Base-by-base conservation (phyloP, 2,113 vertebrate genomes). In the Aramus guarauna region DNA sequence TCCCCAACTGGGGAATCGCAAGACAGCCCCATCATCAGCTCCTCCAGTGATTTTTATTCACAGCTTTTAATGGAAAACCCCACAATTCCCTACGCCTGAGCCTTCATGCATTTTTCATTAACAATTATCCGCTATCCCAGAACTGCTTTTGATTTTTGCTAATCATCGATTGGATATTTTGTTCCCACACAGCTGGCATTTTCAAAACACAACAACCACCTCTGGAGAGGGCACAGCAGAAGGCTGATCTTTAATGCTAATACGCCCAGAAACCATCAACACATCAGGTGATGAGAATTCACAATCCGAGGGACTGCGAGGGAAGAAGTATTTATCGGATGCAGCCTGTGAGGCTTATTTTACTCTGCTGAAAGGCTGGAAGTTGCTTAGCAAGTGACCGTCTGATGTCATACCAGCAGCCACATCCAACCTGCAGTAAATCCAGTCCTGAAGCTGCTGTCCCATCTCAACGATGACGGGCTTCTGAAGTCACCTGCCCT, bases 41-140 rank as follows among this genome's bases (percentile, higher is more conserved):
- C 78, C 85, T 66, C 76, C 84, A 58, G 84, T 72, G 69, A 79
- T 88, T 88, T 96, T 92, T 92, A 91, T 95, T 97, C 91, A 94
- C 86, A 95, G 94, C 58, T 97, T 96, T 95, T 97, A 95, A 97
- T 87, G 95, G 97, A 86, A 95, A 95, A 66, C 30, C 84, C 94
- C 95, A 94, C 91, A 82, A 82, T 95, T 92, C 95, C 92, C 96
- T 66, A 58, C 1, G 71, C 91, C 53, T 23, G 77, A 91, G 66
- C 73, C 95, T 79, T 94, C 95, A 95, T 97, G 95, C 94, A 97
- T 96, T 96, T 97, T 97, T 97, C 97, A 97, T 97, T 58, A 87
- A 94, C 97, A 95, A 95, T 96, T 95, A 97, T 30, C 92, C 0
- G 6, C 67, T 81, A 69, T 82, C 94, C 93, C 91, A 89, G 94